Conservation (phyloP, 1,140 invertebrate genomes). For the Euglossa dilemma region DNA sequence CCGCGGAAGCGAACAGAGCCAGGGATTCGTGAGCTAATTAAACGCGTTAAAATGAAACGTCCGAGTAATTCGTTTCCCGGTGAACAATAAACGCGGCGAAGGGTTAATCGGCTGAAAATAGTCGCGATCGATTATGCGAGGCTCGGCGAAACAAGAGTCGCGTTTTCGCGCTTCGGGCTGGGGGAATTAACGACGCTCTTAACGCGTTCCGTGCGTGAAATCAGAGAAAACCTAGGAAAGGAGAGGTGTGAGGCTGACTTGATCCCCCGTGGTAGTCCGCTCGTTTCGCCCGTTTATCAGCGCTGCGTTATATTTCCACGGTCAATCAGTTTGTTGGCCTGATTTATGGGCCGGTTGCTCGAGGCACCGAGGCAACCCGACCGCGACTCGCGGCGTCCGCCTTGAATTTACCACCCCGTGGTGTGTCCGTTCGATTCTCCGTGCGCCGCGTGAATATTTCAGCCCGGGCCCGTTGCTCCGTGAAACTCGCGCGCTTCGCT, state of each 20-base stretch:
- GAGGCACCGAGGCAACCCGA: not conserved
- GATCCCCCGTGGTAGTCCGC: no score
- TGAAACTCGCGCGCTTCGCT: slow-evolving; percentile 38
- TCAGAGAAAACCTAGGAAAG: not conserved
- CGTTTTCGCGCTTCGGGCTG: not conserved
- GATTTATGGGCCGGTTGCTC: slow-evolving; percentile 50
- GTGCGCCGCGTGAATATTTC: slow-evolving; percentile 50
- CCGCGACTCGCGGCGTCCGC: not conserved
- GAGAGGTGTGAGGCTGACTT: not conserved
- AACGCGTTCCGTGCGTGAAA: not conserved
- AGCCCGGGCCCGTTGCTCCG: slow-evolving; percentile 26
- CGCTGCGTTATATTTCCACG: slow-evolving; percentile 17
- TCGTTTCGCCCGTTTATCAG: not conserved
- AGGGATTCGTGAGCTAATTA: not conserved
- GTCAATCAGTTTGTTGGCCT: slow-evolving; percentile 43
- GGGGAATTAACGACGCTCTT: not conserved
- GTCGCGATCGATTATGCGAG: not conserved
- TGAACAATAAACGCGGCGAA: not conserved
- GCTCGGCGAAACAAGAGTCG: not conserved
- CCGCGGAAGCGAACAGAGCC: not conserved
- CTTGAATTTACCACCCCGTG: slow-evolving; percentile 32
- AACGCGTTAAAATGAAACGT: not conserved
- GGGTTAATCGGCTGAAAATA: not conserved
- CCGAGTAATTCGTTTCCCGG: not conserved
- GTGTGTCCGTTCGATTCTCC: slow-evolving; percentile 54